phyloP scores from a whole-genome alignment of 2,797 vertebrate genomes.

The Protosalanx chinensis region DNA sequence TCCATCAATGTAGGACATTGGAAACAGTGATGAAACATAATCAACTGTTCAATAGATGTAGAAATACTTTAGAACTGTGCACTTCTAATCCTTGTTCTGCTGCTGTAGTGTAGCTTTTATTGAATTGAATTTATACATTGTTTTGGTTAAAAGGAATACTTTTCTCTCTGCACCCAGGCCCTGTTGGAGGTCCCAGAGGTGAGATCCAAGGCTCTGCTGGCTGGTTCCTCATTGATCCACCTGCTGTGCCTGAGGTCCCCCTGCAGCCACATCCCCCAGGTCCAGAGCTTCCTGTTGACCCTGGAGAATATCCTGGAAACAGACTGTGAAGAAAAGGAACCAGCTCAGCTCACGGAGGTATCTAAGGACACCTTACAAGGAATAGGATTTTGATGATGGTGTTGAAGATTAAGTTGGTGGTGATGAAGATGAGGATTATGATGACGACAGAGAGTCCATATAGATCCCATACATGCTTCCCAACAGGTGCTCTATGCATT shows the following conservation, averaged over 20 bases:
- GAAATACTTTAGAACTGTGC: background rate
- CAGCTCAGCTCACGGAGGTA: conserved; percentile 54
- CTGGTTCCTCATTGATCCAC: conserved; percentile 75
- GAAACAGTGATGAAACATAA: background rate
- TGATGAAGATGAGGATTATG: background rate
- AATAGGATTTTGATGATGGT: background rate
- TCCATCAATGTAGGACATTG: conserved; percentile 73
- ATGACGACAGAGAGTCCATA: background rate
- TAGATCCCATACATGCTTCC: background rate
- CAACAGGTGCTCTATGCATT: conserved; percentile 73
- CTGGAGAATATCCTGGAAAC: conserved; percentile 65
- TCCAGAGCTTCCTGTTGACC: conserved; percentile 68
- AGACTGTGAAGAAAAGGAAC: conserved; percentile 57
- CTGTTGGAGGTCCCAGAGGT: conserved; percentile 68
- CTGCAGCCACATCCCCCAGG: conserved; percentile 68
- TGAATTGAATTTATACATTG: too few species aligned
- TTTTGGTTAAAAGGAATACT: background rate
- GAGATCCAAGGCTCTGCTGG: conserved; percentile 67
- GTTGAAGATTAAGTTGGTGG: background rate
- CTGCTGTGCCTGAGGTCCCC: conserved; percentile 70
- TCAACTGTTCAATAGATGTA: too few species aligned
- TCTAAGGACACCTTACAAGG: background rate
- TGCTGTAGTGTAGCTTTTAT: too few species aligned
- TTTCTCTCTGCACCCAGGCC: conserved; percentile 58
- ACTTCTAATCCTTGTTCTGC: too few species aligned